Percentiles rank a stretch among this genome's conserved stretches.
Evolutionary conservation across 2,888 invertebrate genomes (phyloP).

Genomic region (Mactromeris polynyma): DNA sequence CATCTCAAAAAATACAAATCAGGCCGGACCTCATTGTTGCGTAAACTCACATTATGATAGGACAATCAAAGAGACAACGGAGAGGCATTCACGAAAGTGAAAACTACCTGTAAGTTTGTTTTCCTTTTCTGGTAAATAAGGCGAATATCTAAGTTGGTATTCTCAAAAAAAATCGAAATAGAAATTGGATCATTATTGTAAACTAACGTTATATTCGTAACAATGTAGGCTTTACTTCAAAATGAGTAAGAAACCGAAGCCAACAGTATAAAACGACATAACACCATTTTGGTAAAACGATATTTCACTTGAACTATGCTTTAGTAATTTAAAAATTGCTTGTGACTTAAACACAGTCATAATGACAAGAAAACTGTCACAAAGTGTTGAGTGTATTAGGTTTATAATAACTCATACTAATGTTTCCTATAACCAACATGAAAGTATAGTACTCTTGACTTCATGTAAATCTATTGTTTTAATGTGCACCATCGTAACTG

Average conservation of each 20-base stretch:
- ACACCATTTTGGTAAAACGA: not conserved
- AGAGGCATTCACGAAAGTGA: too few relatives aligned
- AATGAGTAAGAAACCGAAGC: not conserved
- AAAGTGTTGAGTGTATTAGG: not conserved
- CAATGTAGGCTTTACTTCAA: not conserved
- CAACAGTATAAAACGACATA: not conserved
- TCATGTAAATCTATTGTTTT: slow-evolving; percentile 2
- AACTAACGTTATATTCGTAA: not conserved
- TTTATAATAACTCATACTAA: not conserved
- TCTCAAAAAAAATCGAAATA: too few relatives aligned
- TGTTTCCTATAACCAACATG: not conserved
- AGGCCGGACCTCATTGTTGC: too few relatives aligned
- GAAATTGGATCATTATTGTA: not conserved
- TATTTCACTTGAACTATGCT: not conserved
- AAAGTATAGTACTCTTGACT: not conserved
- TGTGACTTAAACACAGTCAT: not conserved
- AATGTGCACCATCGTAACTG: not conserved
- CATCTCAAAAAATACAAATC: too few relatives aligned
- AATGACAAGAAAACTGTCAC: not conserved
- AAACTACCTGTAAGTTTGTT: too few relatives aligned
- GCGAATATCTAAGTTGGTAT: too few relatives aligned
- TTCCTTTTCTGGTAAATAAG: not conserved
- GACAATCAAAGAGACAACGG: too few relatives aligned
- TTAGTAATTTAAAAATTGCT: not conserved
- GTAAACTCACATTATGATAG: too few relatives aligned